phyloP scores from a whole-genome alignment of 2,888 invertebrate species.

The Dolomedes plantarius region DNA sequence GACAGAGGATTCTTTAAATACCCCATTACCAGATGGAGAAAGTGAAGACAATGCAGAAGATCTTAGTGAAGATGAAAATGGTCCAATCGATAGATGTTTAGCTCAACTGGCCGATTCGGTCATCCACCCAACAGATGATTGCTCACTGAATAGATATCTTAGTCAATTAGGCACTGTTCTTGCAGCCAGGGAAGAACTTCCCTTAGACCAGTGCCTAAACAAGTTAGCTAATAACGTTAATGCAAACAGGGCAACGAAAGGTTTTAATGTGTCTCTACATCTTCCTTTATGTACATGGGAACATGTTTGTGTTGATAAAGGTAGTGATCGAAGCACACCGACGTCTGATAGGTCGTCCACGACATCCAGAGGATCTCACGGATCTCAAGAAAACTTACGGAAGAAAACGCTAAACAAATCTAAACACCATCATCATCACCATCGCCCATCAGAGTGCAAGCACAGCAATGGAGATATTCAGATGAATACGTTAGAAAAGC shows the following conservation, averaged over 20 bases:
- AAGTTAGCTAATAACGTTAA: constrained; percentile 55
- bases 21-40: constrained; percentile 22
- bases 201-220: constrained; percentile 55
- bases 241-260: constrained; percentile 66
- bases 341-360: constrained; percentile 66
- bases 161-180: constrained; percentile 65
- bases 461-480: constrained; percentile 42
- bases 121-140: constrained; percentile 62
- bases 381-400: constrained; percentile 60
- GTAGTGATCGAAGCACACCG: constrained; percentile 59
- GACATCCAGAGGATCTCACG: constrained; percentile 58
- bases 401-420: constrained; percentile 53
- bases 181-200: constrained; percentile 52
- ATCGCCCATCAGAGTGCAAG: constrained; percentile 50
- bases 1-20: constrained; percentile 71
- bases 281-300: constrained; percentile 55
- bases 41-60: constrained; percentile 47
- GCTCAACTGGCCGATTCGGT: constrained; percentile 64
- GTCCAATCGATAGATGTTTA: constrained; percentile 59
- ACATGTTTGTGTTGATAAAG: constrained; percentile 62
- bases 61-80: constrained; percentile 63
- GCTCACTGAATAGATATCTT: constrained; percentile 57
- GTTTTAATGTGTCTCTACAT: constrained; percentile 58
- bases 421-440: constrained; percentile 59
- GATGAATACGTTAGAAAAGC: constrained; percentile 15